These are phyloP conservation scores for Helostoma temminkii DNA, from an alignment of 2,797 vertebrate genomes.

Conservation along the genomic window DNA sequence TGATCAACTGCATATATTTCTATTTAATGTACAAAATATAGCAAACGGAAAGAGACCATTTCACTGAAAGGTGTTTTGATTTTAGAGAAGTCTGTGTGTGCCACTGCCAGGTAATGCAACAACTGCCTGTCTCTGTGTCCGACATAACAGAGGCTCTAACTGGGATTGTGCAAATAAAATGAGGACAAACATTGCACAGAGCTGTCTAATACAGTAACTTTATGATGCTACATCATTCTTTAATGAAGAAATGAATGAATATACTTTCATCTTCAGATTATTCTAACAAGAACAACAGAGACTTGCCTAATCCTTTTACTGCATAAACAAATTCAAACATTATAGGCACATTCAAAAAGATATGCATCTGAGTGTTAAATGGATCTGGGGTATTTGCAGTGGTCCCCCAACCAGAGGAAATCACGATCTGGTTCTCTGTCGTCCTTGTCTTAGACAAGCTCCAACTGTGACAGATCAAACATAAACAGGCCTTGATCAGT, in stretches of 20 bases:
- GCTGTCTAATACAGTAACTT: background rate
- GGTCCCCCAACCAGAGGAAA: slow-evolving; percentile 53
- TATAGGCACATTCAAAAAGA: background rate
- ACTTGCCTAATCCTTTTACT: background rate
- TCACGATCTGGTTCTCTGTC: slow-evolving; percentile 52
- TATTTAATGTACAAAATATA: too few relatives aligned
- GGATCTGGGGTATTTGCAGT: slow-evolving; percentile 38
- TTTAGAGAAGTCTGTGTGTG: too few relatives aligned
- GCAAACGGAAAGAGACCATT: too few relatives aligned
- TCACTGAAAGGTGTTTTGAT: too few relatives aligned
- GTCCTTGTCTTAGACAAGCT: slow-evolving; percentile 52
- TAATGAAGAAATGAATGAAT: background rate
- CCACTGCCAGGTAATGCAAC: too few relatives aligned
- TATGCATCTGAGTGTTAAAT: slow-evolving; percentile 18
- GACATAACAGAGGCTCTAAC: too few relatives aligned
- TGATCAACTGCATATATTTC: too few relatives aligned
- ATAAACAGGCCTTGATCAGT: slow-evolving; percentile 73
- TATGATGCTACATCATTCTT: background rate
- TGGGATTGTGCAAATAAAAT: too few relatives aligned
- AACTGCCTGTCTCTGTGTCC: too few relatives aligned
- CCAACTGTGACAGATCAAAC: slow-evolving; percentile 77
- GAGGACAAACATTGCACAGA: too few relatives aligned
- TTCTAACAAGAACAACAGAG: background rate
- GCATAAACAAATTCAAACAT: slow-evolving; percentile 6
- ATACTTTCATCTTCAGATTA: background rate